Conservation (phyloP, 2,113 vertebrate species). For the Pseudonaja textilis region DNA sequence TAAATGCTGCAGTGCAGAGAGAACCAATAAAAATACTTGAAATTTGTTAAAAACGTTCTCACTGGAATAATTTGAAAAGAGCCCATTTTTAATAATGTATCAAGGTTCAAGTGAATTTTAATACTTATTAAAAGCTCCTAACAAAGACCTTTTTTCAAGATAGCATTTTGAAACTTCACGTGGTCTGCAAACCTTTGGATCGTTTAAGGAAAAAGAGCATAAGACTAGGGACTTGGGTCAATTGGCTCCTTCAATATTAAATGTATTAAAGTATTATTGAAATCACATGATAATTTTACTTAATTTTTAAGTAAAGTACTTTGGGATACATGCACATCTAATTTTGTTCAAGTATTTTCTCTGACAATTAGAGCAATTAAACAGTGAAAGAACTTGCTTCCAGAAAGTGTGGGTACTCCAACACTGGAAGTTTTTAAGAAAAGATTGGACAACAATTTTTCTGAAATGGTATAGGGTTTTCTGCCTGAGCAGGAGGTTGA, state of each 20-base stretch:
- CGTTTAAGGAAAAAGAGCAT: neutral
- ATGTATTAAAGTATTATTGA: neutral
- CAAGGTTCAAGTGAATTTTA: neutral
- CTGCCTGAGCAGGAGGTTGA: neutral
- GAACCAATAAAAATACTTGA: neutral
- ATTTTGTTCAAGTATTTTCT: neutral
- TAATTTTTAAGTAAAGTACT: too few relatives aligned
- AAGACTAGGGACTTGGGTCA: neutral
- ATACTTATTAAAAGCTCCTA: neutral
- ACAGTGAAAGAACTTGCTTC: neutral
- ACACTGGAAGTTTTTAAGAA: neutral
- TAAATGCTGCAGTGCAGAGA: neutral
- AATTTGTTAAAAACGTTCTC: neutral
- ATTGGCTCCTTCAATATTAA: neutral
- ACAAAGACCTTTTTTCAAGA: neutral
- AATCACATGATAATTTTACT: neutral
- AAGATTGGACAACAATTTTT: neutral
- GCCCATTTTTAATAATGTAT: neutral
- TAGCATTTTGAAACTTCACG: neutral
- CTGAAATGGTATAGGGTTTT: neutral
- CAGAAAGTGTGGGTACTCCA: neutral
- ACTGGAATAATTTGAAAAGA: neutral
- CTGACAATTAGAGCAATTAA: neutral
- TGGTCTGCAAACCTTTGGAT: neutral
- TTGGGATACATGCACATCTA: neutral